phyloP scores from a whole-genome alignment of 2,797 vertebrate genomes.

The Acipenser transmontanus region DNA sequence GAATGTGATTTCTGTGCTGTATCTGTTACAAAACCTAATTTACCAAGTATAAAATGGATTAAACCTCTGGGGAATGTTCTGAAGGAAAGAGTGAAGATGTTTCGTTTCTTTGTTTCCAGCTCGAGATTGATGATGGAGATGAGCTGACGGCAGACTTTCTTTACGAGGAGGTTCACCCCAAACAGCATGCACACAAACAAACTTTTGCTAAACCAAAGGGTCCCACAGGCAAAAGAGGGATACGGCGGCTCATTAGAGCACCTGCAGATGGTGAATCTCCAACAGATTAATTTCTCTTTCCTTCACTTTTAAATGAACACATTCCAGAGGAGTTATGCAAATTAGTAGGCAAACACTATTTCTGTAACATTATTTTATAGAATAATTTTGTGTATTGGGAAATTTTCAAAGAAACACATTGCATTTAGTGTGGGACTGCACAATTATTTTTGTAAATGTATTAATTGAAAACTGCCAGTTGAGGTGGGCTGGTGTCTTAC shows the following conservation, averaged over 20 bases:
- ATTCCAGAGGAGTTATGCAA: constrained; percentile 32
- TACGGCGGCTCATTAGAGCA: constrained; percentile 80
- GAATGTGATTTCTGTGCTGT: no score
- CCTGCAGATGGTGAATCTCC: constrained; percentile 73
- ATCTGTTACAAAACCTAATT: not conserved
- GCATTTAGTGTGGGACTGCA: no score
- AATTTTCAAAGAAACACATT: no score
- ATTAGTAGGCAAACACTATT: no score
- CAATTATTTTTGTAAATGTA: no score
- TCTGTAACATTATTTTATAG: no score
- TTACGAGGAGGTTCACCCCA: constrained; percentile 94
- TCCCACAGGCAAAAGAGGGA: constrained; percentile 82
- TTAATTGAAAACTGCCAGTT: no score
- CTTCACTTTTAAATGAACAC: constrained; percentile 24
- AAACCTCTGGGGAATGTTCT: no score
- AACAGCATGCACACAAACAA: constrained; percentile 91
- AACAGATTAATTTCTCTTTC: constrained; percentile 65
- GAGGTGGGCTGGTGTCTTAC: no score
- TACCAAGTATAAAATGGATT: not conserved
- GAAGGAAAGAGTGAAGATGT: not conserved
- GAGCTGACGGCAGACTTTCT: constrained; percentile 89
- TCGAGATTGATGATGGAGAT: constrained; percentile 90
- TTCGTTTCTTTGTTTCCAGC: constrained; percentile 44
- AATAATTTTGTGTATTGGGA: no score
- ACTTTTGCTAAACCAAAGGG: constrained; percentile 92